phyloP scores from a whole-genome alignment of 1,140 invertebrate species.

The Pseudomyrmex pallidus region DNA sequence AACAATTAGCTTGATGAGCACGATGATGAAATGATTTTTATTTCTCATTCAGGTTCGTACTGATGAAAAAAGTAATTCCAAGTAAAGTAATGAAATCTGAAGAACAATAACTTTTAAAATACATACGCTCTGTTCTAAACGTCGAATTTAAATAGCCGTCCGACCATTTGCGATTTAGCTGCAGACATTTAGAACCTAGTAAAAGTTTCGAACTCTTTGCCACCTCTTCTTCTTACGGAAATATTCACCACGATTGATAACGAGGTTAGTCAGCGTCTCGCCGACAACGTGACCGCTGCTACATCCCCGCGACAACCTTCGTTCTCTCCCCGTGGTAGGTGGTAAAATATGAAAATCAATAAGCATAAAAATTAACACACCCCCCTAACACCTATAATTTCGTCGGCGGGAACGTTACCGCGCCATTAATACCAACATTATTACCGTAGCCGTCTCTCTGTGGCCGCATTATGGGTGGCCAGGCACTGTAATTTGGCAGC shows the following conservation, averaged over 20 bases:
- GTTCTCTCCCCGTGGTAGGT: conserved; percentile 68
- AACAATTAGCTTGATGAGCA: too few species aligned
- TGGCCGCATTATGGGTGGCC: conserved; percentile 76
- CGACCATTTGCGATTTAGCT: not conserved
- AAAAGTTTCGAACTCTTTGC: not conserved
- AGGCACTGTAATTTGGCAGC: conserved; percentile 82
- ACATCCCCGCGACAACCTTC: not conserved
- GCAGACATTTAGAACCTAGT: not conserved
- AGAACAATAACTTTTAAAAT: conserved; percentile 28
- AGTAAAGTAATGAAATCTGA: not conserved
- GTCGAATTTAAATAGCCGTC: conserved; percentile 15
- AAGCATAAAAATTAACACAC: conserved; percentile 84
- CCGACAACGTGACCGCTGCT: not conserved
- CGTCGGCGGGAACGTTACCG: conserved; percentile 70
- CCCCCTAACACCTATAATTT: conserved; percentile 81
- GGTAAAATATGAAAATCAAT: conserved; percentile 85
- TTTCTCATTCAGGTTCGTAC: conserved; percentile 4
- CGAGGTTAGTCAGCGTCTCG: conserved; percentile 27
- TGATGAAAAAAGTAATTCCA: too few species aligned
- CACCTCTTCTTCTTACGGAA: conserved; percentile 25
- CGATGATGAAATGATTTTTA: not conserved
- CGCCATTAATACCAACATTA: conserved; percentile 82
- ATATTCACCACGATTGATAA: conserved; percentile 37
- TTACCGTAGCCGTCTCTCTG: conserved; percentile 68
- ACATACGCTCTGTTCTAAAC: conserved; percentile 9